Conservation (phyloP, 1,140 invertebrate species). For the Trichomalopsis sarcophagae region DNA sequence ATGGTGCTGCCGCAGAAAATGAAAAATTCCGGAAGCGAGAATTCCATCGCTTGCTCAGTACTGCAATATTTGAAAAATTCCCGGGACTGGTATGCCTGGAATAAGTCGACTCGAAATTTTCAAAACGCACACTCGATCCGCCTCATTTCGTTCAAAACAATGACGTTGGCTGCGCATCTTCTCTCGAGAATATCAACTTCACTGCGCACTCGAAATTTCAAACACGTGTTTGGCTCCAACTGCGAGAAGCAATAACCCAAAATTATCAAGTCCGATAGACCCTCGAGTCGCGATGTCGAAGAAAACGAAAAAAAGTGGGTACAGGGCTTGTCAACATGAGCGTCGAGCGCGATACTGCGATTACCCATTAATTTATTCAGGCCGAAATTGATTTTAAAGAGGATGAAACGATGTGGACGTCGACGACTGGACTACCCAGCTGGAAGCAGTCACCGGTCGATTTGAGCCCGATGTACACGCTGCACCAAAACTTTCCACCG, state of each 20-base stretch:
- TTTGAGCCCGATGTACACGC: slow-evolving; percentile 51
- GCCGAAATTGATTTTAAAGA: background rate
- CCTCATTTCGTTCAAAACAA: slow-evolving; percentile 7
- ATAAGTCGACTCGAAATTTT: background rate
- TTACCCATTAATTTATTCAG: background rate
- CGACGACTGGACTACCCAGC: slow-evolving; percentile 60
- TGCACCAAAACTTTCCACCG: slow-evolving; percentile 55
- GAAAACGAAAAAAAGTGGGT: slow-evolving; percentile 30
- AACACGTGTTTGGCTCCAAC: too few relatives aligned
- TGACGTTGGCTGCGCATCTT: slow-evolving; percentile 9
- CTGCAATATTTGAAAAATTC: background rate
- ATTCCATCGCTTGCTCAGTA: slow-evolving; percentile 53
- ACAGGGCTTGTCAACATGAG: background rate
- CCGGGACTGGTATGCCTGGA: background rate
- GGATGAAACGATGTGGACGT: slow-evolving; percentile 53
- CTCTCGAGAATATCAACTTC: too few relatives aligned
- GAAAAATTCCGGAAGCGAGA: slow-evolving; percentile 59
- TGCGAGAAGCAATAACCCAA: background rate
- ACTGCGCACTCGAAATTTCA: too few relatives aligned
- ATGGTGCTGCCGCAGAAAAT: slow-evolving; percentile 58
- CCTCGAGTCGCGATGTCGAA: background rate
- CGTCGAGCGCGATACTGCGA: too few relatives aligned
- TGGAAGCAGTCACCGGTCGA: slow-evolving; percentile 63
- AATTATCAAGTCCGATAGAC: background rate
- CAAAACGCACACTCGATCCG: background rate